Base-by-base conservation (phyloP, 2,888 invertebrate genomes). In the Eupithecia tripunctaria region DNA sequence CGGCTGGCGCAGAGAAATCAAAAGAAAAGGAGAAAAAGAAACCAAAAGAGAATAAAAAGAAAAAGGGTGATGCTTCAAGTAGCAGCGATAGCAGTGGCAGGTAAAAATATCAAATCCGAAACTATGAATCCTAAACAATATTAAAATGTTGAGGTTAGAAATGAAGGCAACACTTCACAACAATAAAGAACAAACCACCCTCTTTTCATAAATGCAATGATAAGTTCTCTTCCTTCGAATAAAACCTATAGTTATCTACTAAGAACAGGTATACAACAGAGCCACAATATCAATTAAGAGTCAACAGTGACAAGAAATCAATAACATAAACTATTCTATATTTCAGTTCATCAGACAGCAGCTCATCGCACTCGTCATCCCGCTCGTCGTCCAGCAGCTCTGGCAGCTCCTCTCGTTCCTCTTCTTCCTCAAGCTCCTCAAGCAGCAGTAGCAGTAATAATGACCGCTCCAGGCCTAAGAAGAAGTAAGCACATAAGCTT, bases 301-400 rank as follows among this genome's bases (percentile, higher is more conserved):
- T 43, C 7, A 43, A 43, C n/a, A n/a, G n/a, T n/a, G n/a, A n/a
- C n/a, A n/a, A n/a, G n/a, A n/a, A 25, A 47, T n/a, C n/a, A n/a
- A 21, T 21, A 8, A 51, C 21, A 51, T 7, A n/a, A 56, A 14
- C 59, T 70, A 66, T 65, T 12, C 3, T 41, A 32, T 67, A 25
- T 73, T 65, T 74, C 82, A 96, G 97, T 90, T 97, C 97, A 27
- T 97, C 97, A 12, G 97, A 96, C 73, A 97, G 97, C 86, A 97
- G 97, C 84, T 97, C 97, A 18, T 98, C 98, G 0, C 96, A 97
- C 74, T 97, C 96, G 1, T 96, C 96, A 18, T 97, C 97, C 0
- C 96, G 96, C 68, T 98, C 97, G 12, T 96, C 96, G 0, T 98
- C 97, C 0, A 97, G 97, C 85, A 97, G 97, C 80, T 97, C 97